These are phyloP conservation scores for Meda fulgida DNA, from an alignment of 2,797 vertebrate species.

Conservation along the genomic window DNA sequence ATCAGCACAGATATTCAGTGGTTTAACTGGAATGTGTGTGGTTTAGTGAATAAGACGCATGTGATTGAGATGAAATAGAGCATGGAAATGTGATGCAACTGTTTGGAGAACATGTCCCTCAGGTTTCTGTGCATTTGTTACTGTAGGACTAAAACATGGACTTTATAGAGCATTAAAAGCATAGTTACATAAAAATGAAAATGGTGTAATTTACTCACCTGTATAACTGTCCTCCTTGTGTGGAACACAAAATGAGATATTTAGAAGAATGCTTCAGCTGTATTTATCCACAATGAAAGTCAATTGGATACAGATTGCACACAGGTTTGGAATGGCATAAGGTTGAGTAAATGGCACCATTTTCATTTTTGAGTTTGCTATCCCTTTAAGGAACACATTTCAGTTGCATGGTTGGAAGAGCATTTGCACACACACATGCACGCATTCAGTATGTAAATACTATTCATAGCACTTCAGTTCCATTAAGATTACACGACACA, in stretches of 20 bases:
- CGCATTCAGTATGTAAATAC: neutral
- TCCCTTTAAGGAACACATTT: neutral
- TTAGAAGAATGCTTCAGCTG: neutral
- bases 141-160: neutral
- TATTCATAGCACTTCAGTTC: conserved; percentile 12
- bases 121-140: neutral
- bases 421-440: neutral
- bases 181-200: no score
- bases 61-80: neutral
- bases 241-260: neutral
- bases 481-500: conserved; percentile 17
- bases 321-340: neutral
- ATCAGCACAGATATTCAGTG: neutral
- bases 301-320: neutral
- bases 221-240: neutral
- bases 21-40: neutral
- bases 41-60: neutral
- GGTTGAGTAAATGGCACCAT: neutral
- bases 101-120: neutral
- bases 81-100: neutral
- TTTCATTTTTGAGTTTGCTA: neutral
- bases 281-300: neutral
- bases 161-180: neutral
- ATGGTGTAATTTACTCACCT: neutral
- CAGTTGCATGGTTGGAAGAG: neutral